phyloP scores from a whole-genome alignment of 2,888 invertebrate genomes.

The Hedychridium roseum region DNA sequence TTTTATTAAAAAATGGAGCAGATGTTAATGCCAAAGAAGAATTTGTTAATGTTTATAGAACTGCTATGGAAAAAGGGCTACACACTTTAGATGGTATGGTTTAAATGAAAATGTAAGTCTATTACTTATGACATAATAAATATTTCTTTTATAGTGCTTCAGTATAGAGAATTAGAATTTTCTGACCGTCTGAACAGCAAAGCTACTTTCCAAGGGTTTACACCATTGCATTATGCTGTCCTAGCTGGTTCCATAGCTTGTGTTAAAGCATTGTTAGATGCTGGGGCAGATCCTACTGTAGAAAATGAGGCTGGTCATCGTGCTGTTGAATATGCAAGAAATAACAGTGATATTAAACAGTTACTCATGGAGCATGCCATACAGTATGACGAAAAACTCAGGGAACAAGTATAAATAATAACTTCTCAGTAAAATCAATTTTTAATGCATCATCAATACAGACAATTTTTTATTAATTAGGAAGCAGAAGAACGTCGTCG shows the following conservation, averaged over 20 bases:
- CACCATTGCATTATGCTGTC: conserved; percentile 89
- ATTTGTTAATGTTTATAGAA: conserved; percentile 75
- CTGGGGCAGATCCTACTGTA: conserved; percentile 77
- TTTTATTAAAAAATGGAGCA: conserved; percentile 78
- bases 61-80: conserved; percentile 72
- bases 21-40: conserved; percentile 80
- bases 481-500: conserved; percentile 82
- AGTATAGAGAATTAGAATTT: conserved; percentile 84
- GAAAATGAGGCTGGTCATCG: conserved; percentile 82
- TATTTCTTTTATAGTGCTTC: conserved; percentile 64
- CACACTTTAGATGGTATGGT: conserved; percentile 76
- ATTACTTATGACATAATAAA: not conserved
- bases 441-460: not conserved
- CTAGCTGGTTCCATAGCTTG: conserved; percentile 74
- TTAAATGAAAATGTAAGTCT: not conserved
- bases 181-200: conserved; percentile 74
- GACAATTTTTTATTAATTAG: conserved; percentile 35
- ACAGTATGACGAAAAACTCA: conserved; percentile 54
- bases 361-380: conserved; percentile 68
- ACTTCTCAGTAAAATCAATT: not conserved
- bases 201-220: conserved; percentile 84
- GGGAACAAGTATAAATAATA: conserved; percentile 49
- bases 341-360: conserved; percentile 71
- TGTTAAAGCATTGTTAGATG: conserved; percentile 73
- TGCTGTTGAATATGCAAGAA: conserved; percentile 77